Evolutionary conservation across 2,797 vertebrate species (phyloP), one percentile per base, ranked within the genome.

Genomic region (Gephyroberyx darwinii): DNA sequence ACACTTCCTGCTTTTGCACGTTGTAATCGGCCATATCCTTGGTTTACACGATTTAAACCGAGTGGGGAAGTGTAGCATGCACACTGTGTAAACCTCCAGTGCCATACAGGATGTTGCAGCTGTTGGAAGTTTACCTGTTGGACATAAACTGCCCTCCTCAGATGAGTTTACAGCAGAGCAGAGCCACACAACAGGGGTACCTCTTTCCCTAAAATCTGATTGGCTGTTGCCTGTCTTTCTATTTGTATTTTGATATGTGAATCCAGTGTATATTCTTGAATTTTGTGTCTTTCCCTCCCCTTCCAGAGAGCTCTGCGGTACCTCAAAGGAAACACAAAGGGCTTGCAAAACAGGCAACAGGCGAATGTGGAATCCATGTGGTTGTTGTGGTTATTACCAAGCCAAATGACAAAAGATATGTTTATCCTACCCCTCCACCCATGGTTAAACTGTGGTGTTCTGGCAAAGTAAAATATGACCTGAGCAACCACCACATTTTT

Each of bases 51-150:
- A 66, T 30, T 69, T 47, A 64, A 74, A 69, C 51, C 13, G 48
- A 50, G 68, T 61, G 54, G 65, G 71, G 71, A 86, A 83, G 80
- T 75, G 70, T 65, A 31, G 56, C 39, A 64, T 84, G 84, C 75
- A 77, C 41, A 7, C 66, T 65, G 53, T 56, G 51, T 88, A 83
- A 87, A 84, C 82, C 68, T 20, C 8, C 63, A 59, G 57, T 61
- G 45, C 61, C 58, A 43, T 69, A 68, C 75, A 80, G 82, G 77
- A 81, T 74, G 67, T 66, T 19, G 69, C 76, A 79, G 70, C 72
- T 81, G 84, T 65, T 52, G 26, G 75, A 67, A 57, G 83, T 87
- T 87, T 87, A 88, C 77, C 83, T 75, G 78, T 56, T 26, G 35
- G 62, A 72, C 76, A 50, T 86, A 71, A 83, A 74, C 69, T 47